Evolutionary conservation across 2,797 vertebrate genomes (phyloP).

Genomic region (Sebastes matsubarae): DNA sequence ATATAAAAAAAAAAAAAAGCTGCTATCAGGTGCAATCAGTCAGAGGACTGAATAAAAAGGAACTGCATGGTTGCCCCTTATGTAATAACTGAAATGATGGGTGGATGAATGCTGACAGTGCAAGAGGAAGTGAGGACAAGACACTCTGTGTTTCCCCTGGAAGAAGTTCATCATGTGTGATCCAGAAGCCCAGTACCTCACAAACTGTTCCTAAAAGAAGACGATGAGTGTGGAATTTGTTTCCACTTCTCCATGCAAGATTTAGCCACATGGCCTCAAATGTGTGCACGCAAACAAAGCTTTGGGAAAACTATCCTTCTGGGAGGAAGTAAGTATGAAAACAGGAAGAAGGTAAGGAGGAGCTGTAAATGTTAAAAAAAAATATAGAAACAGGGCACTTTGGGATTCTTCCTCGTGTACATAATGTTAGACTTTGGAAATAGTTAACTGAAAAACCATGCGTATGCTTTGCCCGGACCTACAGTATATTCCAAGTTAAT

Average conservation of each 20-base stretch:
- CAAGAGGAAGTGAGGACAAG: slow-evolving; percentile 44
- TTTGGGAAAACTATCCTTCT: slow-evolving; percentile 47
- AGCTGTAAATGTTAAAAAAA: slow-evolving; percentile 9
- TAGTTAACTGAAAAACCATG: neutral
- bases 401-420: neutral
- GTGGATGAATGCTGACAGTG: slow-evolving; percentile 37
- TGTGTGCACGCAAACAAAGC: neutral
- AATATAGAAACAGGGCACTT: neutral
- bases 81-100: slow-evolving; percentile 31
- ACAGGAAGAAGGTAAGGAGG: slow-evolving; percentile 67
- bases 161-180: slow-evolving; percentile 30
- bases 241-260: slow-evolving; percentile 21
- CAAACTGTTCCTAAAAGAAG: neutral
- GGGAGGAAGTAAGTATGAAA: slow-evolving; percentile 66
- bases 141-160: slow-evolving; percentile 10
- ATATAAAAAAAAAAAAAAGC: neutral
- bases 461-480: neutral
- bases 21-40: slow-evolving; percentile 8
- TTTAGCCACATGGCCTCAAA: slow-evolving; percentile 29
- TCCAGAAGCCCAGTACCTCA: neutral
- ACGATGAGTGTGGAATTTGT: neutral
- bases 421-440: neutral
- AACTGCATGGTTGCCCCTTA: slow-evolving; percentile 23
- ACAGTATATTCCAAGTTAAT: neutral
- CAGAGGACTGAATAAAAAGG: slow-evolving; percentile 4